phyloP scores from a whole-genome alignment of 2,113 vertebrate species.

The Rhadina sibilatrix region DNA sequence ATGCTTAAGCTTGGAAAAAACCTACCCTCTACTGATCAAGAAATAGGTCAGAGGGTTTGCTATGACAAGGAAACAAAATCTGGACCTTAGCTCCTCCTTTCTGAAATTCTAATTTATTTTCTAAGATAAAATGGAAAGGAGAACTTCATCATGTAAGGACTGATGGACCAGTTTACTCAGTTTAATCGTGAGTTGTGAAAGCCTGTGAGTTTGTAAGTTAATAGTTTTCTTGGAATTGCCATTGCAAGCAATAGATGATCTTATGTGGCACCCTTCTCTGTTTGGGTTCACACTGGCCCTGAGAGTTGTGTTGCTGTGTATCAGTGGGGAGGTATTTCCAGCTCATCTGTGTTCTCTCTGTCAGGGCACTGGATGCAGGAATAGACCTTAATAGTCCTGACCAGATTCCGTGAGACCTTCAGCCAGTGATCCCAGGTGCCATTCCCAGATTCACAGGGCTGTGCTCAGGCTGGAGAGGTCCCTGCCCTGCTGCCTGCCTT shows the following conservation, averaged over 20 bases:
- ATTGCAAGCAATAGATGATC: not conserved
- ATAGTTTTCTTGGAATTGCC: not conserved
- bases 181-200: not conserved
- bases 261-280: not conserved
- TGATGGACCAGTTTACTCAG: not conserved
- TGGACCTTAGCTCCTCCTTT: not conserved
- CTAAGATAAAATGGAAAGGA: not conserved
- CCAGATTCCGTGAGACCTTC: not conserved
- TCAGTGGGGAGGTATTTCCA: not conserved
- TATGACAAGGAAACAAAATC: not conserved
- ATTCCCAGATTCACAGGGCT: fast-evolving
- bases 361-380: not conserved
- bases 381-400: not conserved
- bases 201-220: conserved; percentile 5
- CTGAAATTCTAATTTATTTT: not conserved
- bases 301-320: not conserved
- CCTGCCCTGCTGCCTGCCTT: not conserved
- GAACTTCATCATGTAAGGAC: not conserved
- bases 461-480: not conserved
- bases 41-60: not conserved
- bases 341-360: not conserved
- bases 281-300: not conserved
- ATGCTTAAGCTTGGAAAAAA: not conserved
- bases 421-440: not conserved
- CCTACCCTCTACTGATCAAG: not conserved